Evolutionary conservation across 2,888 invertebrate genomes (phyloP), one percentile per base, ranked within the genome.

Genomic region (Dioctria linearis): DNA sequence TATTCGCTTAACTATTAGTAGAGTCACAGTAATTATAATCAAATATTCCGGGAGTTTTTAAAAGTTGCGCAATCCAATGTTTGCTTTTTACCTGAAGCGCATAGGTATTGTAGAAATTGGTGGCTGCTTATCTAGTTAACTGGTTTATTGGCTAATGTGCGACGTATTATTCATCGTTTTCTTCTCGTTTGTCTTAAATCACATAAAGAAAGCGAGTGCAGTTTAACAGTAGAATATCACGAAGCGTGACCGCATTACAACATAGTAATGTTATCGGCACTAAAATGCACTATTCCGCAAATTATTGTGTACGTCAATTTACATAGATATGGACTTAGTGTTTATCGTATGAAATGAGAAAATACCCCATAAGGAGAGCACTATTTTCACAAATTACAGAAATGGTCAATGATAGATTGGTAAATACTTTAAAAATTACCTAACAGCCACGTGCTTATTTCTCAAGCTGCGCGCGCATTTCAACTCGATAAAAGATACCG

Each of bases 231-330:
- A 9, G 61, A 5, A 42, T 40, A 42, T 13, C 75, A 75, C 59
- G 75, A 75, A 75, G 61, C 43, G 75, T 43, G 59, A 25, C 43
- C 40, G 43, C 42, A 57, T 57, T 57, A 25, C 43, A 43, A 75
- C n/a, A n/a, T n/a, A n/a, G n/a, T n/a, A n/a, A n/a, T 54, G 9
- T 43, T 67, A 67, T 67, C 49, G 46, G 5, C 67, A 11, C 8
- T 67, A 43, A 25, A 46, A 8, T 46, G 46, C 5, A 5, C 2
- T 8, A 46, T 46, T 46, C 2, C 5, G 46, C 46, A 46, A 25
- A 46, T 46, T 46, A 46, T 46, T 46, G 8, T 46, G 5, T 46
- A 46, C 46, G 46, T 8, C 46, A 8, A 6, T 46, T 46, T 25
- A 25, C 25, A 25, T 25, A 25, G 25, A 25, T 25, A 25, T 25